Evolutionary conservation across 2,888 invertebrate genomes (phyloP).

Genomic region (Arrhopalites spinosus): DNA sequence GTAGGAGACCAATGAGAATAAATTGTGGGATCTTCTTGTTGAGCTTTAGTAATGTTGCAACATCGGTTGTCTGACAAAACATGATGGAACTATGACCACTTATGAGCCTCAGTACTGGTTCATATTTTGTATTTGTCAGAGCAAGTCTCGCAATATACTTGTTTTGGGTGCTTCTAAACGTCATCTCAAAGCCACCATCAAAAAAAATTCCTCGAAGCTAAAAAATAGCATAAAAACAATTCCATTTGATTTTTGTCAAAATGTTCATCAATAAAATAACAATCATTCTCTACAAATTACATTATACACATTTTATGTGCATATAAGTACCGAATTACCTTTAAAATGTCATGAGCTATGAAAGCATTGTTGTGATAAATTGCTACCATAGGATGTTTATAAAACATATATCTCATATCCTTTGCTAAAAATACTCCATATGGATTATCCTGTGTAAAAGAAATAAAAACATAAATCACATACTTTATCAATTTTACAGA

Average conservation of each 20-base stretch:
- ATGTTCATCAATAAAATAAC: not conserved
- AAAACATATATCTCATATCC: conserved; percentile 73
- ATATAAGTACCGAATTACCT: conserved; percentile 61
- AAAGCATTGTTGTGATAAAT: conserved; percentile 76
- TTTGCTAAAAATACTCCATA: conserved; percentile 74
- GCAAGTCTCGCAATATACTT: conserved; percentile 70
- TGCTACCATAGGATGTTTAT: conserved; percentile 72
- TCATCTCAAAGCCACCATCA: conserved; percentile 46
- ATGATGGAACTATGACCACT: conserved; percentile 69
- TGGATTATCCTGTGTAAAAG: conserved; percentile 65
- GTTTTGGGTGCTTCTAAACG: conserved; percentile 35
- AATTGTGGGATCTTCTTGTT: conserved; percentile 74
- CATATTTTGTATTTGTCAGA: conserved; percentile 70
- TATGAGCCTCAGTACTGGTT: conserved; percentile 69
- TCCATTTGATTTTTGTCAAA: conserved; percentile 10
- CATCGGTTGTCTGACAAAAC: conserved; percentile 65
- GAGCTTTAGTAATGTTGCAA: conserved; percentile 68
- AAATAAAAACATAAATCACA: not conserved
- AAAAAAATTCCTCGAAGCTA: conserved; percentile 43
- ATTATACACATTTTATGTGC: not conserved
- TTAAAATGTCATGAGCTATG: conserved; percentile 68
- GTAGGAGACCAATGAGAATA: conserved; percentile 66
- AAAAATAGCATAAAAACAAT: conserved; percentile 8
- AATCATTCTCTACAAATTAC: not conserved
- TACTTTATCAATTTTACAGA: no score